A percentile compares a stretch with the other conserved stretches of the same genome.
phyloP scores from a whole-genome alignment of 2,113 vertebrate species.

The Syrmaticus mikado region DNA sequence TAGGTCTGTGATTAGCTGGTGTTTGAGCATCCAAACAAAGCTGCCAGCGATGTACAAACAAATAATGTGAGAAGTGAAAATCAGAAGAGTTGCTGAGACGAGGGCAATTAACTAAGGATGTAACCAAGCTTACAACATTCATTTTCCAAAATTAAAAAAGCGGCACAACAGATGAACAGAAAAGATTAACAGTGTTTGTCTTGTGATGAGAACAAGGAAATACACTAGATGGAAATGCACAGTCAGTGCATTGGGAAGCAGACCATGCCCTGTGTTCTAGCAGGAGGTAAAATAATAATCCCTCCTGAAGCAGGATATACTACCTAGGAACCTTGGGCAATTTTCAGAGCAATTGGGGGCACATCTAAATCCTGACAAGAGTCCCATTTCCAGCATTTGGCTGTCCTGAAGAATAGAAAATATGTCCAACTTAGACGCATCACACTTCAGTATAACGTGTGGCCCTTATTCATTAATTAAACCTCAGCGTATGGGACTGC shows the following conservation, averaged over 20 bases:
- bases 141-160: background rate
- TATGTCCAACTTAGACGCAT: background rate
- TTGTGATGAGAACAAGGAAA: background rate
- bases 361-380: background rate
- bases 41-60: background rate
- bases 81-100: background rate
- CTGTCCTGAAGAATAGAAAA: background rate
- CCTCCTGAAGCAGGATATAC: background rate
- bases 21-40: background rate
- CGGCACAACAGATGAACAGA: background rate
- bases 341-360: background rate
- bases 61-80: background rate
- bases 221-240: background rate
- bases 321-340: background rate
- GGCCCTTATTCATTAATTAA: background rate
- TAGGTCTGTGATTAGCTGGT: background rate
- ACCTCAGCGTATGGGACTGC: background rate
- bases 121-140: background rate
- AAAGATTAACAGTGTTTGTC: background rate
- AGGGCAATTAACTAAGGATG: background rate
- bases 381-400: background rate
- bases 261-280: background rate
- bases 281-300: background rate
- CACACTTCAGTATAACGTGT: background rate
- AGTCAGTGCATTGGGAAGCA: background rate